phyloP scores from a whole-genome alignment of 2,888 invertebrate genomes.

The Drosophila mayaguana region DNA sequence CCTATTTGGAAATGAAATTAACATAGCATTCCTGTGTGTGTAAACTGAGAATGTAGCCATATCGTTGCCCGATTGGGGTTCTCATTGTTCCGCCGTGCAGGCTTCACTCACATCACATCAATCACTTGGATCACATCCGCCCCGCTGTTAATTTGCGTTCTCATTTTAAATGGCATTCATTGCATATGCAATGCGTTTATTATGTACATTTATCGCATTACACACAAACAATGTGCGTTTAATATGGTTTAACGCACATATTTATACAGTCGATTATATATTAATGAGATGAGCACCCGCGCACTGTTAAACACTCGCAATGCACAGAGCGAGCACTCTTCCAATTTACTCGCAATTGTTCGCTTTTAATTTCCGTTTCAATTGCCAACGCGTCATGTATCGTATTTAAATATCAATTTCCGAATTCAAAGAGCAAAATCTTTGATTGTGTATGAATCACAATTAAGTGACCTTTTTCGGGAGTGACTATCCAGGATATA shows the following conservation, averaged over 20 bases:
- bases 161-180: slow-evolving; percentile 29
- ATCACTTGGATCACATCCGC: slow-evolving; percentile 23
- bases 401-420: slow-evolving; percentile 28
- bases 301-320: slow-evolving; percentile 47
- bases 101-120: slow-evolving; percentile 23
- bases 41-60: background rate
- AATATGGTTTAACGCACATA: slow-evolving; percentile 52
- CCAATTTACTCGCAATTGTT: slow-evolving; percentile 1
- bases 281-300: slow-evolving; percentile 63
- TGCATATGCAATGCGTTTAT: slow-evolving; percentile 48
- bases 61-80: slow-evolving; percentile 7
- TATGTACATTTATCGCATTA: slow-evolving; percentile 65
- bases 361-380: slow-evolving; percentile 68
- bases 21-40: background rate
- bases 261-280: slow-evolving; percentile 49
- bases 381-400: slow-evolving; percentile 16
- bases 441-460: background rate
- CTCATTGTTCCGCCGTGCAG: slow-evolving; percentile 7
- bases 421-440: slow-evolving; percentile 18
- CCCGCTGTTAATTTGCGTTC: slow-evolving; percentile 30
- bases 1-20: slow-evolving; percentile 3
- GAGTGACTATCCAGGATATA: background rate
- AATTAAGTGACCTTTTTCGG: background rate
- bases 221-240: slow-evolving; percentile 42
- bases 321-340: background rate